A percentile compares a stretch with the other conserved stretches of the same genome.
These are phyloP conservation scores for Trinectes maculatus DNA, from an alignment of 2,113 vertebrate species.

Conservation along the genomic window DNA sequence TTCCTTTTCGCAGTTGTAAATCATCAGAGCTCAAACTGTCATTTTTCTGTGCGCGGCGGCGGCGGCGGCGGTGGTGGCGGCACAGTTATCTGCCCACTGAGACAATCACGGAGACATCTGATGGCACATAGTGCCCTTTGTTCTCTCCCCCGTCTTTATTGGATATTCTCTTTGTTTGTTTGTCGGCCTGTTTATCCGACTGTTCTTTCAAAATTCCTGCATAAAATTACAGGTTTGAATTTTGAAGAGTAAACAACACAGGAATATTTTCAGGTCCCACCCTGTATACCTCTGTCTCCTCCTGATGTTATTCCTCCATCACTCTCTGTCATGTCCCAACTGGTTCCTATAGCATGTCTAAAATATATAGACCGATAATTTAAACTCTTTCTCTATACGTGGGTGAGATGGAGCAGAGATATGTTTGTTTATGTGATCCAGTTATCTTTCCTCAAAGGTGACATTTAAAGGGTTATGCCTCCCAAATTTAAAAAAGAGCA, in stretches of 20 bases:
- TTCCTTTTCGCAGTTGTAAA: slow-evolving; percentile 65
- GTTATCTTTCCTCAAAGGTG: too few relatives aligned
- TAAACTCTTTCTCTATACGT: background rate
- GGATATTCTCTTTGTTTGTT: background rate
- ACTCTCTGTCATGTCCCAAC: slow-evolving; percentile 13
- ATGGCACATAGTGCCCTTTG: slow-evolving; percentile 53
- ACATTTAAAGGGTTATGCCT: too few relatives aligned
- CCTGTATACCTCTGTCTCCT: slow-evolving; percentile 1
- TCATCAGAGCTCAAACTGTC: slow-evolving; percentile 20
- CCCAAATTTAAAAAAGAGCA: too few relatives aligned
- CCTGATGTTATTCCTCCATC: background rate
- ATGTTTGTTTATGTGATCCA: too few relatives aligned
- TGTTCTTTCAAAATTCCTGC: slow-evolving; percentile 36
- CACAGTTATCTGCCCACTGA: slow-evolving; percentile 38
- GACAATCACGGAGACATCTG: slow-evolving; percentile 50
- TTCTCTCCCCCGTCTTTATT: slow-evolving; percentile 22
- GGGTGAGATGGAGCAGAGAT: background rate
- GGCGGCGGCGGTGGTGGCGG: too few relatives aligned
- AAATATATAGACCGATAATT: background rate
- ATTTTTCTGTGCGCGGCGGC: slow-evolving; percentile 12
- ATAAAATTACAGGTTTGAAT: slow-evolving; percentile 33
- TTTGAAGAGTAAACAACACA: slow-evolving; percentile 8
- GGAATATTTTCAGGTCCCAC: slow-evolving; percentile 27
- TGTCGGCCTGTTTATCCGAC: slow-evolving; percentile 12
- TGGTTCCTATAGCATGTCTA: background rate